Evolutionary conservation across 2,113 vertebrate genomes (phyloP).

Genomic region (Labeo rohita): DNA sequence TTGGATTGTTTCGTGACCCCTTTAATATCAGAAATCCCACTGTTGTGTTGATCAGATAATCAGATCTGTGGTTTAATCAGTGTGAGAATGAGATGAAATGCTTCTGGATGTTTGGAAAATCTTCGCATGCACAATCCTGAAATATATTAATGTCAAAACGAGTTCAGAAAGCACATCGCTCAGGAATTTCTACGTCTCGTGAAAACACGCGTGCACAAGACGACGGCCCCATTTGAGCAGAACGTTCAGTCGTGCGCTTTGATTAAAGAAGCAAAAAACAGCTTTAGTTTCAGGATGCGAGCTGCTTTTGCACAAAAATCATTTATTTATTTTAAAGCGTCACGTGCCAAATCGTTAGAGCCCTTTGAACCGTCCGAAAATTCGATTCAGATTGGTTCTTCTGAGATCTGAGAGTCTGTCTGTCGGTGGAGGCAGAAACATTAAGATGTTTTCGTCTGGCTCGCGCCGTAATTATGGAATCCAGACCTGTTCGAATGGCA

Average conservation of each 20-base stretch:
- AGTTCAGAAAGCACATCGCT: background rate
- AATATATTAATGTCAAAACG: background rate
- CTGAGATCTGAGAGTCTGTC: background rate
- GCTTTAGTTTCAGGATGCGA: background rate
- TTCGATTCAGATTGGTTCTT: background rate
- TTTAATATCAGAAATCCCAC: background rate
- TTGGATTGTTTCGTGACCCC: no score
- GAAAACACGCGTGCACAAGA: no score
- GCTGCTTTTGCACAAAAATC: background rate
- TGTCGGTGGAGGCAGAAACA: background rate
- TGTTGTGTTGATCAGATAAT: background rate
- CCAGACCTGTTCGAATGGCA: slow-evolving; percentile 3
- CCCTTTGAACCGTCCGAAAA: background rate
- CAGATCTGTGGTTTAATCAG: background rate
- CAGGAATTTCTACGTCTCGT: background rate
- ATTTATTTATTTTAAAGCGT: background rate
- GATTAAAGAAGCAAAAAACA: background rate
- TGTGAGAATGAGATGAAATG: background rate
- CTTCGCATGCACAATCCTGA: background rate
- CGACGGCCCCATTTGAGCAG: background rate
- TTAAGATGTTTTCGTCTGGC: slow-evolving; percentile 47
- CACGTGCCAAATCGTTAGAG: background rate
- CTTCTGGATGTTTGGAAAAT: background rate
- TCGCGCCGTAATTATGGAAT: slow-evolving; percentile 39
- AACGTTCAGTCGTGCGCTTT: background rate